Base-by-base conservation (phyloP, 1,140 invertebrate genomes). In the Lordiphosa collinella region DNA sequence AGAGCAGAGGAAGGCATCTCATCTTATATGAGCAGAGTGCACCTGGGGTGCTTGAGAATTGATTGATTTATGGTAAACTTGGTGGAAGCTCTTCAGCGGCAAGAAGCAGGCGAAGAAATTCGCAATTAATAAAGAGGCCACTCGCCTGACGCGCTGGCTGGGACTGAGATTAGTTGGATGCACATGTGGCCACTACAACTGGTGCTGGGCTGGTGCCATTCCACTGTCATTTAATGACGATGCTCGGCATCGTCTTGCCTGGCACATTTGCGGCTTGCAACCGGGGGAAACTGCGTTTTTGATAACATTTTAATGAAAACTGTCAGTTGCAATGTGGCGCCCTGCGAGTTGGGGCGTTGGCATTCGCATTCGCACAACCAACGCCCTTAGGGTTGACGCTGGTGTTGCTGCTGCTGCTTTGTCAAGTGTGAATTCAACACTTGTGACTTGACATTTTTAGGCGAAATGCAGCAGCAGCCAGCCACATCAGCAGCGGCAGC, bases 241-340 rank as follows among this genome's bases (percentile, higher is more conserved):
- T 36, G 40, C 35, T 31, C 56, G 38, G 51, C 48, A 12, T 4
- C 48, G 48, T 49, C 29, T 25, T 62, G 66, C 38, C 54, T 62
- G 71, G 55, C 60, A 59, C 75, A 74, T 55, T 72, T 74, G 60
- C 60, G 54, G 67, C 31, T 69, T 40, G 35, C 38, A 13, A 50
- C 48, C 50, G 67, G 63, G 3, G 63, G 7, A 61, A 47, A 62
- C 79, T 63, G 63, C 68, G 72, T 84, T 82, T 82, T 82, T 82
- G 78, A 84, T 82, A 82, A 82, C 78, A 73, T 82, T 82, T 82
- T 82, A 82, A 82, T 82, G 78, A 84, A 82, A 82, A 82, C 78
- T 84, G 78, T 82, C 78, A 82, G 78, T 61, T 72, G 72, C 78
- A 80, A 47, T 54, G 64, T 52, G 51, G 25, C 41, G 25, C 41